Conservation (phyloP, 1,140 invertebrate genomes). For the Coptotermes formosanus region DNA sequence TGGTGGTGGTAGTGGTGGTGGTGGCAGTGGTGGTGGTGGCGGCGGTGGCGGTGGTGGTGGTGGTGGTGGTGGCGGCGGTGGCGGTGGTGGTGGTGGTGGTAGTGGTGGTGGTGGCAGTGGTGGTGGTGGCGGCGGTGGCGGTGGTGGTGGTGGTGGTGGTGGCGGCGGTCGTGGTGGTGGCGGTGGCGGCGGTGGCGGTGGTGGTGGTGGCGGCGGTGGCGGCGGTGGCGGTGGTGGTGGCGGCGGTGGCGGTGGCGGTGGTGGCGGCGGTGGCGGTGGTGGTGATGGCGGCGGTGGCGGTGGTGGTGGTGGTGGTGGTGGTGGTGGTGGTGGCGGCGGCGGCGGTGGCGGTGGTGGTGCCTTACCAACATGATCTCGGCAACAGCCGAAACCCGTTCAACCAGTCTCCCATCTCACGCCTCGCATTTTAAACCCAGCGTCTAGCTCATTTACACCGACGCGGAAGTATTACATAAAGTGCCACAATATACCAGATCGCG, state of each 20-base stretch:
- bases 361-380: not conserved
- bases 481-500: too few species aligned
- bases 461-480: too few species aligned
- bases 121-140: not conserved
- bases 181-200: not conserved
- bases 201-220: not conserved
- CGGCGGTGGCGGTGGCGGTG: not conserved
- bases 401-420: too few species aligned
- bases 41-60: not conserved
- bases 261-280: not conserved
- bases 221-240: not conserved
- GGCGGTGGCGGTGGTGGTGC: not conserved
- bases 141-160: not conserved
- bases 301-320: not conserved
- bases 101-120: not conserved
- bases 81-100: not conserved
- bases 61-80: not conserved
- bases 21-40: not conserved
- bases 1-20: not conserved
- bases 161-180: not conserved
- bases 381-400: too few species aligned
- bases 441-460: too few species aligned
- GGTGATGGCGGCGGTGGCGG: too few species aligned
- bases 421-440: too few species aligned
- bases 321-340: not conserved